Conservation (phyloP, 92 coral and sea anemone genomes). For the Heliopora coerulea region DNA sequence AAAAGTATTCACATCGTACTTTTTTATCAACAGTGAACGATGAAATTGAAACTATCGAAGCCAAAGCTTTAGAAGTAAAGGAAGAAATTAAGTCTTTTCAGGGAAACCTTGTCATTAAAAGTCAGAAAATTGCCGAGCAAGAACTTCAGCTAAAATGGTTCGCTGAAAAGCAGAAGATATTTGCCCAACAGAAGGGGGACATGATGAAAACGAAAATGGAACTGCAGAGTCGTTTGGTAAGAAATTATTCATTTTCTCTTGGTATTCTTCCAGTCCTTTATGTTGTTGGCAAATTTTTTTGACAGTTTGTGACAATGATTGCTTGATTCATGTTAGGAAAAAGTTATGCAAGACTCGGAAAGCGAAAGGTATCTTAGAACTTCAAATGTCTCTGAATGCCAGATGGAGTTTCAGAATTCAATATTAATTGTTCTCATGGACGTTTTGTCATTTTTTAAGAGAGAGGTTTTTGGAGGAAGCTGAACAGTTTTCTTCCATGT, state of each 20-base stretch:
- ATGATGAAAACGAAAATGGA: conserved; percentile 48
- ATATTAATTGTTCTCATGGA: not conserved
- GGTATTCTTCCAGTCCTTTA: not conserved
- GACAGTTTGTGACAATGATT: not conserved
- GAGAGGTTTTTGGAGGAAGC: conserved; percentile 43
- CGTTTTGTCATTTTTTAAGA: conserved; percentile 36
- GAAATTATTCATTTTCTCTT: not conserved
- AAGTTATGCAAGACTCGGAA: conserved; percentile 3
- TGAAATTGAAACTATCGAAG: conserved; percentile 64
- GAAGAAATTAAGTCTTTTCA: conserved; percentile 80
- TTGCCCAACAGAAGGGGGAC: conserved; percentile 51
- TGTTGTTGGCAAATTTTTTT: not conserved
- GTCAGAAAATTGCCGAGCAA: conserved; percentile 79
- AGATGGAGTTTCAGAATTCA: no score
- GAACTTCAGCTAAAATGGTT: conserved; percentile 86
- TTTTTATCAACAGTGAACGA: conserved; percentile 57
- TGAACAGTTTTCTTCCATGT: conserved; percentile 49
- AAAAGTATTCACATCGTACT: not conserved
- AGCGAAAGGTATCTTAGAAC: conserved; percentile 27
- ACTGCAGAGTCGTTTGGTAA: conserved; percentile 49
- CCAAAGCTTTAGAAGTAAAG: conserved; percentile 61
- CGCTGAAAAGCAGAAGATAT: conserved; percentile 56
- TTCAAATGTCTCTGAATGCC: no score
- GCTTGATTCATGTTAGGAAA: conserved; percentile 2
- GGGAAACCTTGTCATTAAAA: conserved; percentile 72